Base-by-base conservation (phyloP, 2,888 invertebrate genomes). In the Conops quadrifasciatus region DNA sequence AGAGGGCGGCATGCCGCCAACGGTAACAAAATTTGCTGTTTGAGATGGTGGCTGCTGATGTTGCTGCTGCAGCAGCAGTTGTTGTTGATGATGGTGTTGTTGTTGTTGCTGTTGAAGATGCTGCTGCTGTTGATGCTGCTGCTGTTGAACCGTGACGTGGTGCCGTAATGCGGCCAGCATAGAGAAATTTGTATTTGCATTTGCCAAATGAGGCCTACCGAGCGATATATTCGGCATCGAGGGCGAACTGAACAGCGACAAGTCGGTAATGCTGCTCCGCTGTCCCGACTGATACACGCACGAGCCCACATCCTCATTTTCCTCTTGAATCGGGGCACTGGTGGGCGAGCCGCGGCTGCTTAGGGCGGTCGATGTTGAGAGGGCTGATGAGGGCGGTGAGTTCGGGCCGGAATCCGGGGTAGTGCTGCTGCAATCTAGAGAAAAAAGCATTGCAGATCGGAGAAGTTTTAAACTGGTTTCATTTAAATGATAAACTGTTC, bases 161-260 rank as follows among this genome's bases (percentile, higher is more conserved):
- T 84, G 83, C 15, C 81, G 81, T 70, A 85, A 77, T 28, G 84
- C 84, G 13, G 82, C 80, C 47, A 85, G 77, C 81, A 84, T 83
- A 67, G 81, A 82, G 74, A 81, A 83, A 76, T 81, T 83, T 24
- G 77, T 77, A 43, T 63, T 53, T 43, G 74, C 71, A 76, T 84
- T 84, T 51, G 87, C 87, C 78, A 89, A 87, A 82, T 90, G 93
- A 76, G 94, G 94, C 79, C 94, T 89, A 71, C 95, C 97, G 80
- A 97, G 89, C 74, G 96, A 96, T 84, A 97, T 97, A 88, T 97
- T 97, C 81, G 97, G 97, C 93, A 97, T 92, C 81, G 97, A 97
- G 71, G 97, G 97, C 80, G 96, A 96, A 79, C 95, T 95, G 88
- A 97, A 97, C 74, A 97, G 90, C 73, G 93, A 87, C 81, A 93